Evolutionary conservation across 2,888 invertebrate species (phyloP).

Genomic region (Agrypnus murinus): DNA sequence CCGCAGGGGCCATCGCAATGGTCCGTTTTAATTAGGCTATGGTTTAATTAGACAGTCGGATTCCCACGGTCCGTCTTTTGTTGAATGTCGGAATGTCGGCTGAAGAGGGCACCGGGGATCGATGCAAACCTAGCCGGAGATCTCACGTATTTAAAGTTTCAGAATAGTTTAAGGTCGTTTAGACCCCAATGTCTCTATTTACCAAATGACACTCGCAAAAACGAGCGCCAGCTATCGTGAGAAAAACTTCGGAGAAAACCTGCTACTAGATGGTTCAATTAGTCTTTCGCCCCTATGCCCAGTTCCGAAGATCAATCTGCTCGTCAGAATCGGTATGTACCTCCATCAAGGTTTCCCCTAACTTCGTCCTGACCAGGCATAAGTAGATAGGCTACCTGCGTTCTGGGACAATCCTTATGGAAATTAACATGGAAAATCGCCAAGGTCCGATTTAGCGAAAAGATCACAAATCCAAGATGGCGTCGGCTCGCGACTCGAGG

Average conservation of each 20-base stretch:
- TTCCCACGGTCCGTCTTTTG: no score
- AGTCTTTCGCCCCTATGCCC: conserved; percentile 83
- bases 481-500: no score
- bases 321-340: conserved; percentile 85
- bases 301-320: conserved; percentile 87
- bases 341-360: conserved; percentile 82
- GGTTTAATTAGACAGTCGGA: no score
- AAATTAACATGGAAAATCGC: no score
- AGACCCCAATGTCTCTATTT: conserved; percentile 62
- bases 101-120: conserved; percentile 73
- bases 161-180: conserved; percentile 84
- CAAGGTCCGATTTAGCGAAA: no score
- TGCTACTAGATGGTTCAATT: conserved; percentile 87
- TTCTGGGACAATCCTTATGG: no score
- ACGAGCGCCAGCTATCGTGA: conserved; percentile 80
- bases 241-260: conserved; percentile 86
- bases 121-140: conserved; percentile 77
- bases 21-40: no score
- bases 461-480: no score
- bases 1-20: no score
- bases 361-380: conserved; percentile 82
- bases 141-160: conserved; percentile 86
- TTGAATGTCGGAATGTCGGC: conserved; percentile 70
- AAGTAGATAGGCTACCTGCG: no score
- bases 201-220: conserved; percentile 71